phyloP scores from a whole-genome alignment of 2,113 vertebrate species.

The Plecturocebus donacophilus region DNA sequence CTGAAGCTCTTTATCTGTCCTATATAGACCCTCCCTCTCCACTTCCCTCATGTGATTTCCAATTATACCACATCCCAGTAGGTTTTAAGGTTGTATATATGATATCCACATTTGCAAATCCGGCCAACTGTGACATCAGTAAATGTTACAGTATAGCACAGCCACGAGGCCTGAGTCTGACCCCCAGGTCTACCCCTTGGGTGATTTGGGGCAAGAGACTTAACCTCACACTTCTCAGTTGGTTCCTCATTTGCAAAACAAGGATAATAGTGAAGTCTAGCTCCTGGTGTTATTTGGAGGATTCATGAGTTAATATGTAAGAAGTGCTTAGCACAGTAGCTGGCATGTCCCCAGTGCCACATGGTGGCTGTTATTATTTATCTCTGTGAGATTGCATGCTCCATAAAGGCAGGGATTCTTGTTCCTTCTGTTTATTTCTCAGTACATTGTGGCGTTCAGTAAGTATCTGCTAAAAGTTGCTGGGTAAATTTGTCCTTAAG shows the following conservation, averaged over 20 bases:
- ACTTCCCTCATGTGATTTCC: too few relatives aligned
- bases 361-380: not conserved
- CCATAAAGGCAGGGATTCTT: not conserved
- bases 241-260: not conserved
- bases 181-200: not conserved
- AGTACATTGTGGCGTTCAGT: too few relatives aligned
- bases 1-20: too few relatives aligned
- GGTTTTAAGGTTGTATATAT: too few relatives aligned
- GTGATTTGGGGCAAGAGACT: not conserved
- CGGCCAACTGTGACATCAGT: not conserved
- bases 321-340: rapidly evolving
- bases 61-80: rapidly evolving
- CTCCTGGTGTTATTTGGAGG: not conserved
- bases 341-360: not conserved
- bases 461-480: not conserved
- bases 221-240: too few relatives aligned
- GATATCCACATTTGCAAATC: not conserved
- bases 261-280: too few relatives aligned
- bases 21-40: too few relatives aligned
- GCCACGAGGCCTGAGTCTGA: rapidly evolving
- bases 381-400: not conserved
- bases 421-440: not conserved
- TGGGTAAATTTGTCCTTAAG: not conserved
- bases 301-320: too few relatives aligned
- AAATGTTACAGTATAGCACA: rapidly evolving